A percentile compares a stretch with the other conserved stretches of the same genome.
Evolutionary conservation across 1,140 invertebrate species (phyloP).

Genomic region (Harpegnathos saltator): DNA sequence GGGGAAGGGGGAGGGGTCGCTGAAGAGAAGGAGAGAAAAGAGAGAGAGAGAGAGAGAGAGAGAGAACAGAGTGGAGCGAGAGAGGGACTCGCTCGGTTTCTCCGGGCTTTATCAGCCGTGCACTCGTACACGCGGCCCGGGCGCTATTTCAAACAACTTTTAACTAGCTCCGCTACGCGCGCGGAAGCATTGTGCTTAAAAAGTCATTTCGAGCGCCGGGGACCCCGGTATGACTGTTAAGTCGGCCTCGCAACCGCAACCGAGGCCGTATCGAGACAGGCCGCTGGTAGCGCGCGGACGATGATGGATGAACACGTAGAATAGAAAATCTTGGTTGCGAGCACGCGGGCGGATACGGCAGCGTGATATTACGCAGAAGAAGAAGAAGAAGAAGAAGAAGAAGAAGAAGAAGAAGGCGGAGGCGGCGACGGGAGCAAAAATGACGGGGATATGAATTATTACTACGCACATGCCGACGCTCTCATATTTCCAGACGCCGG

Average conservation of each 20-base stretch:
- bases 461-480: constrained; percentile 61
- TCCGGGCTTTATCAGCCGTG: not conserved
- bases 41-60: too few species aligned
- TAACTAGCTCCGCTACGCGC: not conserved
- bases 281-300: constrained; percentile 61
- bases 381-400: not conserved
- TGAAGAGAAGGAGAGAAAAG: too few species aligned
- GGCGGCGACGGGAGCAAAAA: constrained; percentile 66
- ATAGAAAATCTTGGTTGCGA: constrained; percentile 77
- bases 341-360: constrained; percentile 49
- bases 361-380: constrained; percentile 67
- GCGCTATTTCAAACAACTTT: constrained; percentile 31
- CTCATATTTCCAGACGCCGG: constrained; percentile 61
- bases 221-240: constrained; percentile 43
- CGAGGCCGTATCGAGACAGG: constrained; percentile 49
- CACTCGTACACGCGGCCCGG: not conserved
- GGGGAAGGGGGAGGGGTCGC: too few species aligned
- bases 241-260: constrained; percentile 43
- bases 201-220: constrained; percentile 39
- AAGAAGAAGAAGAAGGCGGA: too few species aligned
- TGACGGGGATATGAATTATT: constrained; percentile 76
- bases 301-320: constrained; percentile 78
- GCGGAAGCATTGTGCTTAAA: constrained; percentile 19
- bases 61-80: too few species aligned
- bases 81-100: too few species aligned